These are phyloP conservation scores for Empidonax alnorum DNA, from an alignment of 2,113 vertebrate species.

Conservation along the genomic window DNA sequence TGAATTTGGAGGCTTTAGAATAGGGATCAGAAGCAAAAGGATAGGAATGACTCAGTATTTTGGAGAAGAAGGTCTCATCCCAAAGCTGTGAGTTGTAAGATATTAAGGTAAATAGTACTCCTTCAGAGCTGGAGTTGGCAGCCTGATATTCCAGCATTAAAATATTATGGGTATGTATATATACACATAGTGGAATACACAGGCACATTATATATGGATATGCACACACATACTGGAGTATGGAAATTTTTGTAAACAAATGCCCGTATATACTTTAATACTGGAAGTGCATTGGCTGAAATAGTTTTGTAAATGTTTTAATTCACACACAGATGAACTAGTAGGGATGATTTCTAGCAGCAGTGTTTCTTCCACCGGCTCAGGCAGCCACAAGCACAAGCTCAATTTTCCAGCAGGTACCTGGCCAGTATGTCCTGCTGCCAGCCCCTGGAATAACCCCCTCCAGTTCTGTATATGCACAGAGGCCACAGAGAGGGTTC, in stretches of 20 bases:
- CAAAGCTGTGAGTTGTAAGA: neutral
- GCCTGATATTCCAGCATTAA: neutral
- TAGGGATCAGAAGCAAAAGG: neutral
- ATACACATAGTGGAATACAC: neutral
- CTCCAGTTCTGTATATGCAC: fast-evolving
- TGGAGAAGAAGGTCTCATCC: neutral
- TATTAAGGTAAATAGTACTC: neutral
- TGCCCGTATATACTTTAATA: neutral
- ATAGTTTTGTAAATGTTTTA: neutral
- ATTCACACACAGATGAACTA: neutral
- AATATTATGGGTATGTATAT: neutral
- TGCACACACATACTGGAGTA: neutral
- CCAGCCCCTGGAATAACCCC: neutral
- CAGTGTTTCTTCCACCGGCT: neutral
- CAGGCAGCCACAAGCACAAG: neutral
- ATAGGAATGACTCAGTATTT: neutral
- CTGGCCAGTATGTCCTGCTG: neutral
- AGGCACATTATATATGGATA: neutral
- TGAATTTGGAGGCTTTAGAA: neutral
- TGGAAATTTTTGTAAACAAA: neutral
- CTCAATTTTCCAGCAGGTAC: neutral
- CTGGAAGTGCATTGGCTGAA: neutral
- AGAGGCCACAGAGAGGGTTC: neutral
- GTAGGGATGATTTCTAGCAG: neutral
- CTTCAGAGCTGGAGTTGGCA: neutral